Base-by-base conservation (phyloP, 1,140 invertebrate species). In the Hyposmocoma kahamanoa region DNA sequence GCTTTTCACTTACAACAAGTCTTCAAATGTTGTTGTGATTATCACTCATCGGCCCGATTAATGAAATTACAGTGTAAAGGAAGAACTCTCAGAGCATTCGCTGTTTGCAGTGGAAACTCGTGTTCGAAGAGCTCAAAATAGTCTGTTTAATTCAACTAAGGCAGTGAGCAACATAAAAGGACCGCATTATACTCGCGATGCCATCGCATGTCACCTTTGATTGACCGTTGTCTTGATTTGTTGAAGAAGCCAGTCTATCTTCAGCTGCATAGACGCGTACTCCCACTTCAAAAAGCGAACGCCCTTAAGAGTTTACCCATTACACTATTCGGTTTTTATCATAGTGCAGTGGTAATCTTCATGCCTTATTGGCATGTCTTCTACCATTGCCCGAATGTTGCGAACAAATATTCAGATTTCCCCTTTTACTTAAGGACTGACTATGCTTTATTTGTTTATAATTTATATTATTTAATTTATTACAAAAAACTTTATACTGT, bases 321-420 rank as follows among this genome's bases (percentile, higher is more conserved):
- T 79, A 82, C 77, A 83, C 70, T 41, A 54, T 36, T 47, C 51
- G 22, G 42, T 54, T 47, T 52, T 53, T 47, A 21, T 47, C 21
- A 43, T 32, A 44, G 39, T 21, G 47, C 52, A 49, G 58, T 82
- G 75, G 60, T 78, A 71, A 78, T 70, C 69, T 41, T 60, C 65
- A 67, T 80, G 78, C 75, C 77, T 68, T 62, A 8, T 9, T 13
- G 38, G 22, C 38, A 41, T 41, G 32, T 15, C 32, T 4, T n/a
- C 15, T 34, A 84, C 67, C 81, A 76, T 71, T 62, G 50, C 42
- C 9, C 38, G 36, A 48, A 56, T 50, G 53, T 64, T 58, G 81
- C 70, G 70, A 54, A 84, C 79, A 83, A 78, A 83, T 85, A 83
- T 85, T 83, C 79, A 75, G 74, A 70, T 62, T 85, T 83, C 81